Base-by-base conservation (phyloP, 2,888 invertebrate species). In the Tryphoninae sp. region DNA sequence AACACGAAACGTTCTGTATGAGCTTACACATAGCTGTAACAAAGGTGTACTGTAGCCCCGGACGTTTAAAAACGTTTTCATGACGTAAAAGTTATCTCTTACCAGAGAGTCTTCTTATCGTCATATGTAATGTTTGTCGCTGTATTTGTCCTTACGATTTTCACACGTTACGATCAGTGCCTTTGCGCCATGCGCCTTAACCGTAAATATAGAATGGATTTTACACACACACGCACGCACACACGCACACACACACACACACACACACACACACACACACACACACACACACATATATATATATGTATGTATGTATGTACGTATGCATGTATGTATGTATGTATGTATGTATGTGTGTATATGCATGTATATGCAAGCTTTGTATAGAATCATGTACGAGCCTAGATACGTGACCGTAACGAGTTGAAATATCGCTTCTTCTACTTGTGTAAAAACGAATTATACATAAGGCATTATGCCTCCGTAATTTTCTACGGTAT, bases 31-130 rank as follows among this genome's bases (percentile, higher is more conserved):
- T 22, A 49, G 26, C 9, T 22, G n/a, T 6, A 51, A 2, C 19
- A 40, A 45, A 62, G 22, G n/a, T 42, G 55, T 16, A 53, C 13
- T 33, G 11, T n/a, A 22, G n/a, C 23, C 26, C 61, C 40, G 49
- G 42, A 33, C 22, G 62, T 68, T 58, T 68, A 49, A 76, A 74
- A 79, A 84, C 13, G 82, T 87, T 86, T 78, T 74, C 79, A 86
- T 87, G 87, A 87, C 86, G 86, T 85, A 87, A 42, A 67, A 88
- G 85, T 88, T 88, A 88, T 89, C 88, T 88, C 85, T 86, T 72
- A 86, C 80, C 58, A 61, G 51, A 61, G 51, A 74, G 82, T 84
- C 68, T 84, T 78, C 86, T 87, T 87, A 87, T 87, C 87, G 73
- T 65, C 68, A 64, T 59, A 55, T 71, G 73, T 81, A 80, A 75